Evolutionary conservation across 2,888 invertebrate species (phyloP).

Genomic region (Chrysomela aeneicollis): DNA sequence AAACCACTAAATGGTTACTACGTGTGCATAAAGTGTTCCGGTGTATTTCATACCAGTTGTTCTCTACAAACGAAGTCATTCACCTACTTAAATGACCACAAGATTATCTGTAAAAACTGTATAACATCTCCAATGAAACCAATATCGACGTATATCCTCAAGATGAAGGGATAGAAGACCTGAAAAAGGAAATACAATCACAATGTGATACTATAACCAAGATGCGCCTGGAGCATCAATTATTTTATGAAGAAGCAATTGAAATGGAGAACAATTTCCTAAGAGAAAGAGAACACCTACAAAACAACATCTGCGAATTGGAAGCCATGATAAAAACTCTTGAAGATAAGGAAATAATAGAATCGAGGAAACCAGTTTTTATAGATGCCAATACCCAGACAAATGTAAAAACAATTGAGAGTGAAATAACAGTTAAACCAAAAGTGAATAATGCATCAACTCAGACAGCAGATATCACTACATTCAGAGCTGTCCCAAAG

Average conservation of each 20-base stretch:
- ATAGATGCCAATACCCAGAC: background rate
- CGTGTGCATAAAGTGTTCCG: background rate
- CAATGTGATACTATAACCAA: too few species aligned
- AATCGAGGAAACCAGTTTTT: constrained; percentile 1
- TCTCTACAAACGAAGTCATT: too few species aligned
- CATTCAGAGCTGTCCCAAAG: too few species aligned
- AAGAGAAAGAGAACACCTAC: background rate
- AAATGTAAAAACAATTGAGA: background rate
- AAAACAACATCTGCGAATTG: background rate
- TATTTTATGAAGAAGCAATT: background rate
- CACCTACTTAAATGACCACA: too few species aligned
- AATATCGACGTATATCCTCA: background rate
- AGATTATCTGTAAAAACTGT: too few species aligned
- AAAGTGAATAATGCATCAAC: background rate
- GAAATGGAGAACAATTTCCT: background rate
- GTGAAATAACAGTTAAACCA: background rate
- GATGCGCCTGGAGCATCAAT: too few species aligned
- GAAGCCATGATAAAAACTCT: too few species aligned
- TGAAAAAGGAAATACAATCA: too few species aligned
- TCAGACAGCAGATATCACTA: background rate
- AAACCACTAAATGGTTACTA: background rate
- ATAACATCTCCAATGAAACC: background rate
- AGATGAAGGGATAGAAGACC: too few species aligned
- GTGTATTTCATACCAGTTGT: too few species aligned
- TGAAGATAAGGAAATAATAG: background rate